Base-by-base conservation (phyloP, 2,113 vertebrate species). In the Henicopernis longicauda region DNA sequence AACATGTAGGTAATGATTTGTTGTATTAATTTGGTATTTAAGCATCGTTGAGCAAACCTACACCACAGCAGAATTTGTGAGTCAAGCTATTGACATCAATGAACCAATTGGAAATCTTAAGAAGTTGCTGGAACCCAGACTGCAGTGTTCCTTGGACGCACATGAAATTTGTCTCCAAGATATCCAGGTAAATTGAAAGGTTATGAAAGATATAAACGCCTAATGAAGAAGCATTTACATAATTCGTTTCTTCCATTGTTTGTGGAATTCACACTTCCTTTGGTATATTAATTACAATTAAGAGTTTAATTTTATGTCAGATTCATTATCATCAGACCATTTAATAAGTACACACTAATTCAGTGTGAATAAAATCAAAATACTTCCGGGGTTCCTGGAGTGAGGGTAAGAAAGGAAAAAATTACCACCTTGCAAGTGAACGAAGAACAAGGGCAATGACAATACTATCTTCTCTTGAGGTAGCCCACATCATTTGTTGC, bases 81-180 rank as follows among this genome's bases (percentile, higher is more conserved):
- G 99, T 96, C 99, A 99, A 95, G 99, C 99, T 76, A 99, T 99
- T 72, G 99, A 99, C 97, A 99, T 99, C 97, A 99, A 99, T 95
- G 99, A 99, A 86, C 99, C 99, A 29, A 97, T 99, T 91, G 99
- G 99, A 82, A 99, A 99, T 97, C 98, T 99, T 94, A 99, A 99
- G 98, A 99, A 99, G 97, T 95, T 99, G 58, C 97, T 99, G 95
- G 99, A 99, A 98, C 99, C 99, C 65, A 98, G 99, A 92, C 97
- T 99, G 52, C 99, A 99, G 71, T 98, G 99, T 90, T 98, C 99
- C 42, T 96, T 99, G 96, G 99, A 99, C 91, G 98, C 99, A 55
- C 99, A 99, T 94, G 99, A 99, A 86, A 99, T 99, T 93, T 99
- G 99, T 86, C 96, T 99, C 50, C 99, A 99, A 97, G 99, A 99